Evolutionary conservation across 2,113 vertebrate genomes (phyloP).

Genomic region (Psilopsiagon aymara): DNA sequence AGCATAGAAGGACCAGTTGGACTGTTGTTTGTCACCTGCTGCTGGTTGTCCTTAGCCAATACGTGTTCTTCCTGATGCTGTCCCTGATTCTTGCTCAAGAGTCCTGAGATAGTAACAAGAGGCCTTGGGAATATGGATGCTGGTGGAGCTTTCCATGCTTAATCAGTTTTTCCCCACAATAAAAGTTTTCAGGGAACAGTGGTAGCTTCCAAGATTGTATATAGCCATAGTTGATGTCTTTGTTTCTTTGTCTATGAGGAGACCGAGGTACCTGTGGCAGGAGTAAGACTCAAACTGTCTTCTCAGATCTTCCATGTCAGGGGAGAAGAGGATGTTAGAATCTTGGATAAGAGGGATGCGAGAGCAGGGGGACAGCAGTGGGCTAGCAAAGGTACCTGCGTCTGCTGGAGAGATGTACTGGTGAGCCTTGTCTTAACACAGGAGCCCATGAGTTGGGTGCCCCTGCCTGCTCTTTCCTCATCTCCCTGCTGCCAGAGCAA

Average conservation of each 20-base stretch:
- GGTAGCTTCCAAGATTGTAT: neutral
- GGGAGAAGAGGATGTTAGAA: neutral
- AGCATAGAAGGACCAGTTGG: neutral
- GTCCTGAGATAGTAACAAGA: neutral
- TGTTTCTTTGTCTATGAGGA: neutral
- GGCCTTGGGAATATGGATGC: neutral
- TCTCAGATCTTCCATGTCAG: neutral
- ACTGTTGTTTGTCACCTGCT: neutral
- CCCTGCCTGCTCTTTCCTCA: neutral
- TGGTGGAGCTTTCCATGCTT: neutral
- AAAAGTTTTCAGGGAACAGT: neutral
- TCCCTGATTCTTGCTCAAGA: neutral
- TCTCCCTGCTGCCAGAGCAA: neutral
- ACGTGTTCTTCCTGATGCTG: neutral
- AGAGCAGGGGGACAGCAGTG: neutral
- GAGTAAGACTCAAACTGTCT: neutral
- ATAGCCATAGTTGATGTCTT: neutral
- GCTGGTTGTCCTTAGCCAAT: neutral
- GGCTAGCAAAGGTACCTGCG: neutral
- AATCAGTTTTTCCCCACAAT: neutral
- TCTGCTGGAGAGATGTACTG: neutral
- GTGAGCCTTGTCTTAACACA: neutral
- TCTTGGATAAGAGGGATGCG: neutral
- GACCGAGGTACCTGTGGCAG: neutral
- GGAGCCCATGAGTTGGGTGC: accelerated